phyloP scores from a whole-genome alignment of 1,140 invertebrate species.

The Calliopsis andreniformis region DNA sequence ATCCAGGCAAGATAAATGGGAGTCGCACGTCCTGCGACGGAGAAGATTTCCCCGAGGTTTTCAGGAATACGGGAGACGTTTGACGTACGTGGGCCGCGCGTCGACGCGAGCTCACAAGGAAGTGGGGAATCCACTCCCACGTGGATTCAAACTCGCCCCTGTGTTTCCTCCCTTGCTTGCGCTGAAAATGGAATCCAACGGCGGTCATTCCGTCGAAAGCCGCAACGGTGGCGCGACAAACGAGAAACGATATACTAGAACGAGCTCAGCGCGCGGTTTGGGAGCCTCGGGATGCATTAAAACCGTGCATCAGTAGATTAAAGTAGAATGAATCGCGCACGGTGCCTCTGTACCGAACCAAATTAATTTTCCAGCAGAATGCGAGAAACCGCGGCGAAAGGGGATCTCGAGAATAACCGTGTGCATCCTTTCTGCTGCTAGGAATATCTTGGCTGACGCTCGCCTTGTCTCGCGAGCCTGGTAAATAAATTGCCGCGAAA shows the following conservation, averaged over 20 bases:
- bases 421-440: neutral
- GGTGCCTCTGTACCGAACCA: neutral
- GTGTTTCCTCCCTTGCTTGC: constrained; percentile 30
- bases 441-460: neutral
- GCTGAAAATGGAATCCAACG: constrained; percentile 49
- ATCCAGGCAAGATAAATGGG: constrained; percentile 75
- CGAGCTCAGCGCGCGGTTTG: constrained; percentile 27
- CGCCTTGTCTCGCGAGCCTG: neutral
- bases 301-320: constrained; percentile 41
- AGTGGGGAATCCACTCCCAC: constrained; percentile 42
- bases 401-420: neutral
- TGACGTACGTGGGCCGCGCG: constrained; percentile 58
- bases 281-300: constrained; percentile 14
- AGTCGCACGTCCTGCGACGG: constrained; percentile 72
- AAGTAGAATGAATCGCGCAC: constrained; percentile 28
- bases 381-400: too few relatives aligned
- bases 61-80: constrained; percentile 70
- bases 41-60: constrained; percentile 80
- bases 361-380: constrained; percentile 15
- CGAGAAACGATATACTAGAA: constrained; percentile 36
- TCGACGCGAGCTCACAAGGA: constrained; percentile 56
- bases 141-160: constrained; percentile 38
- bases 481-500: constrained; percentile 18
- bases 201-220: constrained; percentile 58
- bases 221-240: constrained; percentile 47